phyloP scores from a whole-genome alignment of 2,797 vertebrate genomes.

The Syndactyla subalaris region DNA sequence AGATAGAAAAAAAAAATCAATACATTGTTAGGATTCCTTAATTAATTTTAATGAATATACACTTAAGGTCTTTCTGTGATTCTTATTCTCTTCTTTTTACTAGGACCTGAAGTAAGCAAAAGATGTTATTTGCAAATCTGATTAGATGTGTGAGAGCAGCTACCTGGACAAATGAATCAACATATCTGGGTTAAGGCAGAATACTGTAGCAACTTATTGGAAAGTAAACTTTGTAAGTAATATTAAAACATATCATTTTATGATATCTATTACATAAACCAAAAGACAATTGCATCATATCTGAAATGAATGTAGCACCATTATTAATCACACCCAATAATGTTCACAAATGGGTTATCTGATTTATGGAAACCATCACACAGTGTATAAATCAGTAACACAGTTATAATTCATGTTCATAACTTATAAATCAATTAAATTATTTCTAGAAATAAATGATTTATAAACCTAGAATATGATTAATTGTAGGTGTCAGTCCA shows the following conservation, averaged over 20 bases:
- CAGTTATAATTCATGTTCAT: slow-evolving; percentile 23
- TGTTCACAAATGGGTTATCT: neutral
- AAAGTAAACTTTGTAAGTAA: neutral
- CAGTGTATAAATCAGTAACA: slow-evolving; percentile 1
- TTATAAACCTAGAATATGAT: slow-evolving; percentile 16
- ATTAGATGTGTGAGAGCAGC: neutral
- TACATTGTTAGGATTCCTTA: neutral
- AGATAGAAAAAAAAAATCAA: neutral
- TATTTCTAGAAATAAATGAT: slow-evolving; percentile 1
- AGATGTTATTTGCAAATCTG: neutral
- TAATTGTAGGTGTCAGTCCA: neutral
- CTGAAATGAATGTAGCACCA: neutral
- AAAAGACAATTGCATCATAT: neutral
- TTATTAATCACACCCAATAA: neutral
- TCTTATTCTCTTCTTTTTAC: neutral
- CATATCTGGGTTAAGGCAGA: neutral
- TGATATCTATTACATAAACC: neutral
- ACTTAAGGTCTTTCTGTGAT: neutral
- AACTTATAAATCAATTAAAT: slow-evolving; percentile 17
- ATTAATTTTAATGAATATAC: neutral
- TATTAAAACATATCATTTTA: neutral
- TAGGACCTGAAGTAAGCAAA: neutral
- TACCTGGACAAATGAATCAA: neutral
- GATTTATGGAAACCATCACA: slow-evolving; percentile 49
- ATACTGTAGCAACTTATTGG: neutral